These are phyloP conservation scores for Pteria penguin DNA, from an alignment of 2,888 invertebrate genomes.

Conservation along the genomic window DNA sequence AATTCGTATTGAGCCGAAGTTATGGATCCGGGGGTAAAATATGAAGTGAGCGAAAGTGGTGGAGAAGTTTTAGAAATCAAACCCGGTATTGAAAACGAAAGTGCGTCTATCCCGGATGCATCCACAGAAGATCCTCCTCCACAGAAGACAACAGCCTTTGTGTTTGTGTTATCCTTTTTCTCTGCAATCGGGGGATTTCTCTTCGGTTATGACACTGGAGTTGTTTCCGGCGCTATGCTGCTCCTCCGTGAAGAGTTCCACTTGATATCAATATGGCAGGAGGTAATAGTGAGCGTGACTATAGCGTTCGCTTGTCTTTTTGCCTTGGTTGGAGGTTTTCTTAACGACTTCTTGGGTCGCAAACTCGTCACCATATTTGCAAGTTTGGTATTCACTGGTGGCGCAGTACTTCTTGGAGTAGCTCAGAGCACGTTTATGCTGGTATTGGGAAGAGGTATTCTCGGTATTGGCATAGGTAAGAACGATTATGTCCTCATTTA, in stretches of 20 bases:
- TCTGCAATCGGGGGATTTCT: slow-evolving; percentile 81
- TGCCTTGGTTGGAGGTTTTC: slow-evolving; percentile 80
- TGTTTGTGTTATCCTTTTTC: slow-evolving; percentile 66
- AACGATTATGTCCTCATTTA: too few relatives aligned
- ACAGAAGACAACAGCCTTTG: slow-evolving; percentile 9
- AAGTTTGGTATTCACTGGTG: slow-evolving; percentile 81
- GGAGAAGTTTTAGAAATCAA: too few relatives aligned
- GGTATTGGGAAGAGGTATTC: slow-evolving; percentile 80
- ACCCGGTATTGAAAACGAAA: too few relatives aligned
- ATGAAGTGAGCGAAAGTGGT: too few relatives aligned
- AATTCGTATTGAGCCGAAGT: too few relatives aligned
- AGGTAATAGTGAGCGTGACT: slow-evolving; percentile 81
- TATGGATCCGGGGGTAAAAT: too few relatives aligned
- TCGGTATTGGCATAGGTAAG: slow-evolving; percentile 82
- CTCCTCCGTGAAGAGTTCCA: slow-evolving; percentile 79
- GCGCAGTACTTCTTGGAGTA: slow-evolving; percentile 81
- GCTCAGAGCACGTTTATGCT: slow-evolving; percentile 78
- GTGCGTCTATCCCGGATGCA: too few relatives aligned
- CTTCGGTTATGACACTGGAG: slow-evolving; percentile 84
- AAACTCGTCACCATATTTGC: slow-evolving; percentile 81
- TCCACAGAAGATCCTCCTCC: too few relatives aligned
- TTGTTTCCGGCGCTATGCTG: slow-evolving; percentile 82
- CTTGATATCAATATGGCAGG: slow-evolving; percentile 81
- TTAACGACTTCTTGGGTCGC: slow-evolving; percentile 82
- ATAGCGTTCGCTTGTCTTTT: slow-evolving; percentile 81